phyloP scores from a whole-genome alignment of 2,888 invertebrate genomes.

The Dryadula phaetusa region DNA sequence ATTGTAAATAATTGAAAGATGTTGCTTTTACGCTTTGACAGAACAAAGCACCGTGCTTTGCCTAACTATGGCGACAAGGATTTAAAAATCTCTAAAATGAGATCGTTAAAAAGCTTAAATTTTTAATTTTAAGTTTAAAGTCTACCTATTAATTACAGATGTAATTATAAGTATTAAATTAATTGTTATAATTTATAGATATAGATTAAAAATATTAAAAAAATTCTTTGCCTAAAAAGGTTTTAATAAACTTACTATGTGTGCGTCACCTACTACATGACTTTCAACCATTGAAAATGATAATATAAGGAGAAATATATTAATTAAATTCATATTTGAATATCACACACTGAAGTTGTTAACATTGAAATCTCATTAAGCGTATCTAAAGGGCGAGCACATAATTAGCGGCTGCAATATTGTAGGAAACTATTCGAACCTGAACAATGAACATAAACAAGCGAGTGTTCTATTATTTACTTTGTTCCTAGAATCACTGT shows the following conservation, averaged over 20 bases:
- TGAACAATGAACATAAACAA: slow-evolving; percentile 11
- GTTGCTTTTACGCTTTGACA: too few relatives aligned
- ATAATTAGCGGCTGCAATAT: slow-evolving; percentile 15
- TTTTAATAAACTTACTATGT: slow-evolving; percentile 58
- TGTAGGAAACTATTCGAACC: neutral
- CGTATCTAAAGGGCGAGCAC: neutral
- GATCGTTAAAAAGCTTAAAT: too few relatives aligned
- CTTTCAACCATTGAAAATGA: slow-evolving; percentile 48
- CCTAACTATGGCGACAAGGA: too few relatives aligned
- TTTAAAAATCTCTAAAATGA: too few relatives aligned
- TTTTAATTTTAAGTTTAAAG: too few relatives aligned
- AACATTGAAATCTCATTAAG: slow-evolving; percentile 1
- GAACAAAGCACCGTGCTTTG: too few relatives aligned
- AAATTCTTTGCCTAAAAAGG: neutral
- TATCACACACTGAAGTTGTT: neutral
- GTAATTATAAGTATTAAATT: too few relatives aligned
- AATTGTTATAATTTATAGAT: too few relatives aligned
- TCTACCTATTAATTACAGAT: too few relatives aligned
- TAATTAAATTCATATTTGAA: slow-evolving; percentile 25
- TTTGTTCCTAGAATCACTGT: slow-evolving; percentile 3
- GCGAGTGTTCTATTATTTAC: neutral
- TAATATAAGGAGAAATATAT: slow-evolving; percentile 38
- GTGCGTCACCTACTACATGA: slow-evolving; percentile 65
- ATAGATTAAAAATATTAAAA: too few relatives aligned
- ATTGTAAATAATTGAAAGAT: too few relatives aligned